Conservation (phyloP, 2,797 vertebrate species). For the Protosalanx chinensis region DNA sequence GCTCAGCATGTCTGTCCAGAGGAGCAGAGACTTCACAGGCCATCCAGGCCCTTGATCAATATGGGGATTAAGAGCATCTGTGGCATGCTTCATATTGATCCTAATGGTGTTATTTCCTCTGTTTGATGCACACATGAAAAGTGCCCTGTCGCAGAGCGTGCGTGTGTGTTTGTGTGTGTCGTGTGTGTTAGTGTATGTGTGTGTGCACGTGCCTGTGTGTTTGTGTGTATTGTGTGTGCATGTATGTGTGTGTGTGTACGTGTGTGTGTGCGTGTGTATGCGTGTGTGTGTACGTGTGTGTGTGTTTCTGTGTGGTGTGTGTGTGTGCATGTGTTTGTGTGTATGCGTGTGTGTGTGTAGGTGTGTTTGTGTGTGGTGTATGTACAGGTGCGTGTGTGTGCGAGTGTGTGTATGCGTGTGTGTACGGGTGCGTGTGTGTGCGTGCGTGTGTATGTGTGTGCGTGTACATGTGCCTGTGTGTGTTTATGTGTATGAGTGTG, state of each 20-base stretch:
- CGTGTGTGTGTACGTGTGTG: background rate
- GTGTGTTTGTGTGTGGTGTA: background rate
- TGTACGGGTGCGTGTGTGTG: background rate
- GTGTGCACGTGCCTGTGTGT: background rate
- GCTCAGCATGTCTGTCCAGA: background rate
- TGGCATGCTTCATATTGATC: conserved; percentile 25
- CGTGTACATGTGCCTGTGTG: no score
- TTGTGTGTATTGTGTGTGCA: background rate
- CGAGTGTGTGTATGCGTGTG: background rate
- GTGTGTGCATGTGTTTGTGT: background rate
- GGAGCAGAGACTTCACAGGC: conserved; percentile 11
- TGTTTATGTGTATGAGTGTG: conserved; percentile 33
- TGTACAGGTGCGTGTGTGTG: background rate
- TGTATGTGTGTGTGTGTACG: conserved; percentile 10
- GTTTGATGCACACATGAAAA: conserved; percentile 11
- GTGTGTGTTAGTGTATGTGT: background rate
- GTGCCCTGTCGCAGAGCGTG: background rate
- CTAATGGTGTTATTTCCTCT: conserved; percentile 2
- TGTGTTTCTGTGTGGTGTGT: background rate
- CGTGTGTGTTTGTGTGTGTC: background rate
- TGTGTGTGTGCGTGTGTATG: conserved; percentile 16
- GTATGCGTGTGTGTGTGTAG: background rate
- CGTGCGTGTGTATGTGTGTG: background rate
- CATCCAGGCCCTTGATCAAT: conserved; percentile 7
- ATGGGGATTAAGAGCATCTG: conserved; percentile 18